A percentile compares a stretch with the other conserved stretches of the same genome.
phyloP scores from a whole-genome alignment of 2,888 invertebrate species.

The Lampropteryx suffumata region DNA sequence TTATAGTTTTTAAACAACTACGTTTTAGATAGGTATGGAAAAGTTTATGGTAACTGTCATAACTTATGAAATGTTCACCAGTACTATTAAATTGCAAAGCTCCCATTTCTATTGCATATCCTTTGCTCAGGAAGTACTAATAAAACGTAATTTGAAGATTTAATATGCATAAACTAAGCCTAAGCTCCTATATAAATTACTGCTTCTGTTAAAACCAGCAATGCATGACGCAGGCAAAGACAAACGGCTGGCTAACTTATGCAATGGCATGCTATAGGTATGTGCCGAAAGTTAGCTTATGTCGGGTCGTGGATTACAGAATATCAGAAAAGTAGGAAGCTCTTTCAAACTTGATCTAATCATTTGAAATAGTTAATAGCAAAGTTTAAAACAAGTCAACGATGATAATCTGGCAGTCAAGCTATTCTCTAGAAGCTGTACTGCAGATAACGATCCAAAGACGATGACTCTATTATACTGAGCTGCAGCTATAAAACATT shows the following conservation, averaged over 20 bases:
- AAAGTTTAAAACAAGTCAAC: neutral
- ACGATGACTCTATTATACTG: constrained; percentile 16
- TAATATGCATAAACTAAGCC: constrained; percentile 28
- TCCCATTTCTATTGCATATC: neutral
- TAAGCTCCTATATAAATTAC: constrained; percentile 25
- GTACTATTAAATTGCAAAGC: neutral
- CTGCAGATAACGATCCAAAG: constrained; percentile 10
- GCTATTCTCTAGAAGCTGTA: neutral
- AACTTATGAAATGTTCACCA: neutral
- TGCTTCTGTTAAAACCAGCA: constrained; percentile 10
- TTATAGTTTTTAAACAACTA: no score
- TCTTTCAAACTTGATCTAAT: no score
- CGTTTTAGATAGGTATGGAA: no score
- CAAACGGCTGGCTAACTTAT: neutral
- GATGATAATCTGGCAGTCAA: neutral
- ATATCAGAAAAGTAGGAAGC: no score
- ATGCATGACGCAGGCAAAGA: constrained; percentile 8
- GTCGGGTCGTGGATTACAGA: no score
- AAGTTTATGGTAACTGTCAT: no score
- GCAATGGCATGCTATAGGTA: neutral
- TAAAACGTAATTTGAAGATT: constrained; percentile 24
- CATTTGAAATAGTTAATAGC: no score
- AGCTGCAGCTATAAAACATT: constrained; percentile 10
- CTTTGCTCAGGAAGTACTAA: constrained; percentile 17
- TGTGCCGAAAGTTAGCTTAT: no score